phyloP scores from a whole-genome alignment of 2,797 vertebrate genomes.

The Linurgus olivaceus region DNA sequence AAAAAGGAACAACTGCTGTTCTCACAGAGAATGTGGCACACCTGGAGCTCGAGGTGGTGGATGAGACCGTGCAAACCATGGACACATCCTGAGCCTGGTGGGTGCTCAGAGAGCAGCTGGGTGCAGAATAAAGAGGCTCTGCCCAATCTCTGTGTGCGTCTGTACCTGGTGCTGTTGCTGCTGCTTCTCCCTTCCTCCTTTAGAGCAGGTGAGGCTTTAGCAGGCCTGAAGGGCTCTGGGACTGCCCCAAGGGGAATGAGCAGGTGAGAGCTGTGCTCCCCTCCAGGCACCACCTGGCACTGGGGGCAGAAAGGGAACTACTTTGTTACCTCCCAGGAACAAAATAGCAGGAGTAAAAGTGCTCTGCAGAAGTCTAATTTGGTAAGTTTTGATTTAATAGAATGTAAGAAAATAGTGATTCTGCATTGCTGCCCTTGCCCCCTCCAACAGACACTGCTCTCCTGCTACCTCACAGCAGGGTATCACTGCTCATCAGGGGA shows the following conservation, averaged over 20 bases:
- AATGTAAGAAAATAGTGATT: background rate
- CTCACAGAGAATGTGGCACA: constrained; percentile 79
- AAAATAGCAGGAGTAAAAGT: background rate
- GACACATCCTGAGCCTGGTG: constrained; percentile 84
- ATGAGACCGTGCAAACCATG: constrained; percentile 92
- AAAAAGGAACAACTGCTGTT: constrained; percentile 87
- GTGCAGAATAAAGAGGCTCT: constrained; percentile 27
- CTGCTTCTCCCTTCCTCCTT: background rate
- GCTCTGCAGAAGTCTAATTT: rapidly evolving
- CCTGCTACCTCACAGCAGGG: background rate
- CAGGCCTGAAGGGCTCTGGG: background rate
- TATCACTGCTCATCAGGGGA: rapidly evolving
- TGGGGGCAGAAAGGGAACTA: background rate
- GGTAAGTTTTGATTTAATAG: background rate
- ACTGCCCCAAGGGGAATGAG: background rate
- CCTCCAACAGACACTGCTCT: background rate
- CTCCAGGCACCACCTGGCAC: rapidly evolving
- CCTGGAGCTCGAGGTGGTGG: constrained; percentile 86
- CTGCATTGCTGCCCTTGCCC: background rate
- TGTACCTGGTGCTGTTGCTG: background rate
- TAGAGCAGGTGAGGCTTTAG: background rate
- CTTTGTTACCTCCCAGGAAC: background rate
- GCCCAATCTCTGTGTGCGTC: background rate
- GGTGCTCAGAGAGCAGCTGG: background rate
- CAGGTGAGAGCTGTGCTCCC: background rate